A percentile compares a stretch with the other conserved stretches of the same genome.
Evolutionary conservation across 2,113 vertebrate species (phyloP).

Genomic region (Onychostoma macrolepis): DNA sequence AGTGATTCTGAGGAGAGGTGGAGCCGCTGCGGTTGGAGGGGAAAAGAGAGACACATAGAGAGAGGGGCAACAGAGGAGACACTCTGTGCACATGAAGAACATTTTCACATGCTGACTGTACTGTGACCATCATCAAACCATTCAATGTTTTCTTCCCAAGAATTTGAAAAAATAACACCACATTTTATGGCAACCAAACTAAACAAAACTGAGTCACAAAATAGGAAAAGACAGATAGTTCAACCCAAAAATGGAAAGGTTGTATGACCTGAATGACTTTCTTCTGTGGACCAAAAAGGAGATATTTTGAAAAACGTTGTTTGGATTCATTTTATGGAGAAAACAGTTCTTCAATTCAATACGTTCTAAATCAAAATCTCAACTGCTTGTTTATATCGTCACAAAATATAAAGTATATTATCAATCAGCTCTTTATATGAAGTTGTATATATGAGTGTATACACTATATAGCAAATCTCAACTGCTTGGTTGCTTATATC

Average conservation of each 20-base stretch:
- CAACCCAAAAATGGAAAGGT: neutral
- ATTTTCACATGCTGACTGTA: conserved; percentile 6
- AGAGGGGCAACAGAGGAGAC: neutral
- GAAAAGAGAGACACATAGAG: conserved; percentile 37
- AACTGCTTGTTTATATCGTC: neutral
- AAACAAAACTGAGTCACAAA: neutral
- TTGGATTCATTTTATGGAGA: neutral
- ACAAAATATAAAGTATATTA: neutral
- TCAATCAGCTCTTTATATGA: neutral
- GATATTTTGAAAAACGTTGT: neutral
- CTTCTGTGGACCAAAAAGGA: neutral
- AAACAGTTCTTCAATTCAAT: neutral
- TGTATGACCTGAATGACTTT: neutral
- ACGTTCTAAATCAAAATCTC: neutral
- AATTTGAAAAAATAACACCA: neutral
- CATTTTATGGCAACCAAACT: neutral
- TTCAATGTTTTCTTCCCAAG: neutral
- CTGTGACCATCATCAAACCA: neutral
- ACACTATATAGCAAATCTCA: neutral
- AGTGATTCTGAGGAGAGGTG: conserved; percentile 61
- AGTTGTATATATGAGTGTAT: neutral
- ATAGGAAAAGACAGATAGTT: neutral
- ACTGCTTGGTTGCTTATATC: neutral
- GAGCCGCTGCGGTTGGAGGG: conserved; percentile 56
- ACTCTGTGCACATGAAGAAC: neutral